These are phyloP conservation scores for Neogobius melanostomus DNA, from an alignment of 2,113 vertebrate species.

Conservation along the genomic window DNA sequence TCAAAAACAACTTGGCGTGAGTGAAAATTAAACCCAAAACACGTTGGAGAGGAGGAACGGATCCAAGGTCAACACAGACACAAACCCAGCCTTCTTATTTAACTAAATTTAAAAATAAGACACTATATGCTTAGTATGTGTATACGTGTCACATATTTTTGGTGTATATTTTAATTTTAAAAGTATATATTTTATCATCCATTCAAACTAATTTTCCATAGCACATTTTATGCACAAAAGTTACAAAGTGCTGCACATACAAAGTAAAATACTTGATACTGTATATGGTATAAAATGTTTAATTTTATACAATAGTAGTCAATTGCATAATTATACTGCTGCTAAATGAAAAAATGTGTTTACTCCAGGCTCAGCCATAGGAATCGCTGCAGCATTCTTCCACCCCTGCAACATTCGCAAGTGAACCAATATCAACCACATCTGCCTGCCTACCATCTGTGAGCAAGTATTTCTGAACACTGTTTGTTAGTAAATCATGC, in stretches of 20 bases:
- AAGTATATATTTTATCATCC: too few relatives aligned
- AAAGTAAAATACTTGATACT: too few relatives aligned
- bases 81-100: slow-evolving; percentile 30
- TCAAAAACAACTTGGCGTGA: neutral
- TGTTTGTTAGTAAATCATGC: slow-evolving; percentile 51
- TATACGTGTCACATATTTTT: too few relatives aligned
- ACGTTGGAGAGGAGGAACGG: slow-evolving; percentile 50
- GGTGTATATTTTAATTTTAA: too few relatives aligned
- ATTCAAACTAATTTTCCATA: too few relatives aligned
- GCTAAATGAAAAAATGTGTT: neutral
- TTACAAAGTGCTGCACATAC: too few relatives aligned
- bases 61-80: slow-evolving; percentile 48
- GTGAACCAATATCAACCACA: neutral
- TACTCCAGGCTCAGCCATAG: neutral
- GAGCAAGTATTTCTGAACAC: neutral
- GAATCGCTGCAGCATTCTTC: slow-evolving; percentile 1
- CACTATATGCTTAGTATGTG: too few relatives aligned
- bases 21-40: neutral
- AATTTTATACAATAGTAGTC: too few relatives aligned
- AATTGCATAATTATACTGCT: neutral
- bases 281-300: too few relatives aligned
- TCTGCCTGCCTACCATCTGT: neutral
- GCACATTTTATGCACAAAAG: too few relatives aligned
- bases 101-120: slow-evolving; percentile 1
- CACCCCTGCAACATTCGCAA: neutral